These are phyloP conservation scores for Drosophila melanogaster DNA, from an alignment of 1,140 invertebrate genomes.

Conservation along the genomic window DNA sequence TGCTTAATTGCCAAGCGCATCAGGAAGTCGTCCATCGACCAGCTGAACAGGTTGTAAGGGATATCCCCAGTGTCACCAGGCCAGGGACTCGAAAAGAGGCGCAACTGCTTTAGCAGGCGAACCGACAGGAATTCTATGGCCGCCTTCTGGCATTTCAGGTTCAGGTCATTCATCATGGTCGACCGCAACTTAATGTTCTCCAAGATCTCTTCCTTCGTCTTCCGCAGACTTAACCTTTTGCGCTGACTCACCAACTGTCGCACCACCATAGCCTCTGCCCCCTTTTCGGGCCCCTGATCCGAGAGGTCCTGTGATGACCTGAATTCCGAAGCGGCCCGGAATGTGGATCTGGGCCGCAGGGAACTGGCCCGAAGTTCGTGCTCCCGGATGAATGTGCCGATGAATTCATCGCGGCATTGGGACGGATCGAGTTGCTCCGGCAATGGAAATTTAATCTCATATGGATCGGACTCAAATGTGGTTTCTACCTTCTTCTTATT, in stretches of 20 bases:
- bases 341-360: background rate
- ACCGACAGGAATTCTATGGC: constrained; percentile 46
- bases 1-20: constrained; percentile 20
- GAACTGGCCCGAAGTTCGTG: background rate
- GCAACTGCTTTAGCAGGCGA: constrained; percentile 31
- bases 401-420: constrained; percentile 50
- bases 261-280: constrained; percentile 22
- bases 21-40: constrained; percentile 51
- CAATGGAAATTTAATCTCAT: constrained; percentile 30
- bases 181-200: no score
- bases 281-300: background rate
- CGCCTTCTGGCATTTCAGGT: constrained; percentile 27
- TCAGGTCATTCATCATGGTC: background rate
- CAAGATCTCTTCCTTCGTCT: background rate
- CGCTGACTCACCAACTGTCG: background rate
- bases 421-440: constrained; percentile 37
- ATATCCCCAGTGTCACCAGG: constrained; percentile 14
- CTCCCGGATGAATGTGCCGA: background rate
- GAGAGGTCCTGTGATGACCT: background rate
- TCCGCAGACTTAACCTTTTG: background rate
- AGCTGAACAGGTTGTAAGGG: constrained; percentile 50
- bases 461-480: background rate
- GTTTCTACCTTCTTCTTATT: background rate
- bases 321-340: rapidly evolving
- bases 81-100: constrained; percentile 25